Percentiles rank a stretch among this genome's conserved stretches.
These are phyloP conservation scores for Melanotaenia nigrans DNA, from an alignment of 2,797 vertebrate genomes.

Conservation along the genomic window DNA sequence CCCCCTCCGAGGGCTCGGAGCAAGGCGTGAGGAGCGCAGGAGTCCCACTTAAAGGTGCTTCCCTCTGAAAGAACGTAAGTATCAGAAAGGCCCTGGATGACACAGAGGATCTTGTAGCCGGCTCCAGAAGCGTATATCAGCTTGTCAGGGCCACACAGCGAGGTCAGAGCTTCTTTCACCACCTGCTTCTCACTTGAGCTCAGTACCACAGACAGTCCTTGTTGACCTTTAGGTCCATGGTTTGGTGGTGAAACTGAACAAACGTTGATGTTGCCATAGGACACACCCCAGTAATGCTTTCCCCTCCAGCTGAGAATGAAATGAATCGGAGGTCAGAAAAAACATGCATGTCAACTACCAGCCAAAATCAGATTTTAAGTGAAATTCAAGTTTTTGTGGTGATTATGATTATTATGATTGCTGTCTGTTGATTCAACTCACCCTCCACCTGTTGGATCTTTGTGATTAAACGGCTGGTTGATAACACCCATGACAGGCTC, in stretches of 20 bases:
- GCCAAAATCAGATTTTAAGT: neutral
- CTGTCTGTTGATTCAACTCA: slow-evolving; percentile 46
- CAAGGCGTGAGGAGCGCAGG: slow-evolving; percentile 88
- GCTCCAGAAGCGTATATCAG: slow-evolving; percentile 87
- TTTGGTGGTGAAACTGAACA: slow-evolving; percentile 73
- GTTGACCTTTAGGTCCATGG: neutral
- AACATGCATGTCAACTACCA: neutral
- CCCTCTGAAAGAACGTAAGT: slow-evolving; percentile 89
- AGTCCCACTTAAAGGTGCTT: slow-evolving; percentile 93
- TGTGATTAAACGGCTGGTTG: slow-evolving; percentile 89
- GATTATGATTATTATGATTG: too few relatives aligned
- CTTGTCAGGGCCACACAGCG: slow-evolving; percentile 71
- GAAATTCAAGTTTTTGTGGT: neutral
- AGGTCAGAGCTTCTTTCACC: slow-evolving; percentile 79
- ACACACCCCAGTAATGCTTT: slow-evolving; percentile 85
- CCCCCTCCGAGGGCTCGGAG: slow-evolving; percentile 89
- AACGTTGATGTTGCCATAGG: slow-evolving; percentile 73
- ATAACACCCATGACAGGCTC: slow-evolving; percentile 91
- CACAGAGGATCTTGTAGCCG: slow-evolving; percentile 90
- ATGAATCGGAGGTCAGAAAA: slow-evolving; percentile 1
- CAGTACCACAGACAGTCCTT: slow-evolving; percentile 80
- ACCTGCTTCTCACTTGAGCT: slow-evolving; percentile 85
- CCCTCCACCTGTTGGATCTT: slow-evolving; percentile 75
- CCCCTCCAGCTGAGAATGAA: slow-evolving; percentile 81
- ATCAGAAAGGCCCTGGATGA: slow-evolving; percentile 87